phyloP scores from a whole-genome alignment of 2,113 vertebrate genomes.

The Alouatta palliata region DNA sequence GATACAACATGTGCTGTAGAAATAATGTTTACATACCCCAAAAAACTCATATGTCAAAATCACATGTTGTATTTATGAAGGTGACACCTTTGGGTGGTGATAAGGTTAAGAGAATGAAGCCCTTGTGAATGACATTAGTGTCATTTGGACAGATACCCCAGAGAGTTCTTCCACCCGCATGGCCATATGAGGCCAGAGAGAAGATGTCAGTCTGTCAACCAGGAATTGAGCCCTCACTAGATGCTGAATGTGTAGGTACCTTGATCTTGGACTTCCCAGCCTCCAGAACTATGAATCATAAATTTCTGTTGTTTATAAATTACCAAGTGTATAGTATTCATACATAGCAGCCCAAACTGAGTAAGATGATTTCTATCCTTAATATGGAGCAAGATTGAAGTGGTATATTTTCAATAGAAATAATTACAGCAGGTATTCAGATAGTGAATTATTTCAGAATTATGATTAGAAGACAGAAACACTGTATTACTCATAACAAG shows the following conservation, averaged over 20 bases:
- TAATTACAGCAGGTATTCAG: not conserved
- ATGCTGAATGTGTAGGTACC: not conserved
- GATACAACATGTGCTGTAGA: not conserved
- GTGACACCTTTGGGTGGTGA: not conserved
- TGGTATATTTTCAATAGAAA: not conserved
- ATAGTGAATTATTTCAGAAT: not conserved
- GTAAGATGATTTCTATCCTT: not conserved
- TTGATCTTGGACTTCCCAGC: not conserved
- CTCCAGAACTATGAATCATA: not conserved
- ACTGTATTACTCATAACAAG: not conserved
- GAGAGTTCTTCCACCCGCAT: not conserved
- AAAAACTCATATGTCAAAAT: not conserved
- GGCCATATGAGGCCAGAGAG: not conserved
- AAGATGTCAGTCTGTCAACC: not conserved
- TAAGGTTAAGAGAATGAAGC: not conserved
- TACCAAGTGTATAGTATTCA: not conserved
- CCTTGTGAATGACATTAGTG: not conserved
- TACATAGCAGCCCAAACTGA: not conserved
- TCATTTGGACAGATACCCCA: not conserved
- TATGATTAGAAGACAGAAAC: not conserved
- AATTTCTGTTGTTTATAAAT: not conserved
- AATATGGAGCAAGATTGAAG: not conserved
- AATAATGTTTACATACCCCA: not conserved
- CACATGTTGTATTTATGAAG: not conserved
- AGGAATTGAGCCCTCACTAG: not conserved